phyloP scores from a whole-genome alignment of 2,888 invertebrate genomes.

The Doris montereyensis region DNA sequence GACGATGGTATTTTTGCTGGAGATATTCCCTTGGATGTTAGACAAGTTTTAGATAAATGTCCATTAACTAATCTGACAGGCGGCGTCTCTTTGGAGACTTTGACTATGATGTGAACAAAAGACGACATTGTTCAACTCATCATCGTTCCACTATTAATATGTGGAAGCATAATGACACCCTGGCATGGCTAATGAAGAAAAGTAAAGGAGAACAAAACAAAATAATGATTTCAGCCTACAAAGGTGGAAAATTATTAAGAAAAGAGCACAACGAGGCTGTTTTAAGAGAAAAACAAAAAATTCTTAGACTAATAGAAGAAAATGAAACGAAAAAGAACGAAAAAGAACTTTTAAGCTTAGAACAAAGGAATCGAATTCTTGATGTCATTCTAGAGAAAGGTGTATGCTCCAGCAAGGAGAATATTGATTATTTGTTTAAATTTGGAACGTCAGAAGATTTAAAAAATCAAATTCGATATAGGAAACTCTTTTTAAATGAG shows the following conservation, averaged over 20 bases:
- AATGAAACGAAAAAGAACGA: not conserved
- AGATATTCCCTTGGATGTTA: not conserved
- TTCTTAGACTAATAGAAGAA: not conserved
- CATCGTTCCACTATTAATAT: not conserved
- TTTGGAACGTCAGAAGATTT: no score
- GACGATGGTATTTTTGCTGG: not conserved
- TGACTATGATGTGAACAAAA: not conserved
- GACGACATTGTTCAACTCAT: not conserved
- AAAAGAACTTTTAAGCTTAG: not conserved
- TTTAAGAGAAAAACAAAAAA: no score
- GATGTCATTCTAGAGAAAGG: not conserved
- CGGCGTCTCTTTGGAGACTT: not conserved
- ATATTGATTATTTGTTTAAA: no score
- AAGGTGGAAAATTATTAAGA: no score
- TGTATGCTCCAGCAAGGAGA: constrained; percentile 38
- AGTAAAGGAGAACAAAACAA: no score
- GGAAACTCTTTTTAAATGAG: no score
- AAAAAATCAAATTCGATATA: no score
- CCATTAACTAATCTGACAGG: not conserved
- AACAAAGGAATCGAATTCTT: not conserved
- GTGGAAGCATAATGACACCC: not conserved
- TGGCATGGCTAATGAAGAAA: no score
- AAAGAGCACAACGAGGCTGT: no score
- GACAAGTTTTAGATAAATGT: not conserved
- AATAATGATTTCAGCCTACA: no score